Conservation (phyloP, 2,888 invertebrate species). For the Tromatobia lineatoria region DNA sequence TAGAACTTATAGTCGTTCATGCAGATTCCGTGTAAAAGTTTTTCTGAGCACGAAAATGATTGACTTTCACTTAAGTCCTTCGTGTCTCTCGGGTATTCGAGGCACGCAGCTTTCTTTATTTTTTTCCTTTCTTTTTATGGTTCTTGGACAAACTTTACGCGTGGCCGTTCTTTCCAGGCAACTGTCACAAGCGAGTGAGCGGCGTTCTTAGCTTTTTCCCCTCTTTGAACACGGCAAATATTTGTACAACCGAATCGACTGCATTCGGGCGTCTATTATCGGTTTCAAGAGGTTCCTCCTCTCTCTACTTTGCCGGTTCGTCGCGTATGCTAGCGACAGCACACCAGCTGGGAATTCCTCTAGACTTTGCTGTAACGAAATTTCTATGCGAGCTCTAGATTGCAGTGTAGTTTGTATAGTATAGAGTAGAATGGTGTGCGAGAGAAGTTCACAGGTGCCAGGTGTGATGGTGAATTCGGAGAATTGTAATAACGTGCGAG, state of each 20-base stretch:
- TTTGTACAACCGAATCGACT: constrained; percentile 60
- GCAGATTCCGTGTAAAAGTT: neutral
- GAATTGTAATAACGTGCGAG: constrained; percentile 47
- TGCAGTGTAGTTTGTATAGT: constrained; percentile 12
- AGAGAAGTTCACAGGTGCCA: constrained; percentile 49
- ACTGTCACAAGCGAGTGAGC: constrained; percentile 40
- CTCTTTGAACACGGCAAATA: constrained; percentile 40
- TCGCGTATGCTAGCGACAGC: constrained; percentile 21
- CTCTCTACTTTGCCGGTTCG: constrained; percentile 1
- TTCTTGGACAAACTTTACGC: constrained; percentile 40
- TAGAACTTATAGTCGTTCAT: neutral
- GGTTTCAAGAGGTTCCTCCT: constrained; percentile 37
- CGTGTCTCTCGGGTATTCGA: constrained; percentile 12
- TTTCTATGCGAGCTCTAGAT: constrained; percentile 24
- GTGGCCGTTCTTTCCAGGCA: constrained; percentile 8
- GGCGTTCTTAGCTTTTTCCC: constrained; percentile 30
- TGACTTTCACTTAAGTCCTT: constrained; percentile 30
- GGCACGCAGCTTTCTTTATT: constrained; percentile 5
- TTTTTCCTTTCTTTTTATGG: constrained; percentile 18
- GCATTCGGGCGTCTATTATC: constrained; percentile 59
- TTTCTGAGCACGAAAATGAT: constrained; percentile 16
- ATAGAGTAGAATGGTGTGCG: neutral
- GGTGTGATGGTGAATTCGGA: constrained; percentile 53
- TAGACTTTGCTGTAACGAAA: constrained; percentile 3
- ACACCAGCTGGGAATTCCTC: constrained; percentile 24